Base-by-base conservation (phyloP, 2,797 vertebrate species). In the Fundulus diaphanus region DNA sequence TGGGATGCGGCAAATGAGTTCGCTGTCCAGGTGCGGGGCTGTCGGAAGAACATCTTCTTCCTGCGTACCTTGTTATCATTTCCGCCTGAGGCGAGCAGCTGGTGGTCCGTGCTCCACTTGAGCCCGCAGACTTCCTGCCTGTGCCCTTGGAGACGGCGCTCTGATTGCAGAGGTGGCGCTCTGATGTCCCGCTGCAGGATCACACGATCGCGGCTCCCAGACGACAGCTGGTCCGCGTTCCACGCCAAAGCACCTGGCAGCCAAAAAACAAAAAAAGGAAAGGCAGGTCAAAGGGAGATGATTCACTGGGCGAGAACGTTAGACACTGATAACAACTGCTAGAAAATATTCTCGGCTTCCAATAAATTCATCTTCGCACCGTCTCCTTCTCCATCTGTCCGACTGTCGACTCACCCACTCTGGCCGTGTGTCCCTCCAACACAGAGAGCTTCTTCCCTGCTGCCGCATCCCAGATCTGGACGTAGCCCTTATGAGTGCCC, bases 91-190 rank as follows among this genome's bases (percentile, higher is more conserved):
- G 98, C 98, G 1, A 99, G 94, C 16, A 99, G 96, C 90, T 99
- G 98, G 90, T 99, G 98, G 93, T 99, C 98, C 0, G 98, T 99
- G 89, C 98, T 99, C 98, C 98, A 99, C 73, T 99, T 99, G 54
- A 99, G 96, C 31, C 98, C 98, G 0, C 98, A 99, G 59, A 99
- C 98, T 91, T 99, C 98, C 93, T 99, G 98, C 72, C 98, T 93
- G 92, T 99, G 98, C 46, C 98, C 98, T 89, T 99, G 98, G 29
- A 99, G 96, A 73, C 98, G 95, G n/a, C 98, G 96, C 86, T 99
- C 98, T 0, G 98, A 97, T 93, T 99, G 98, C 52, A 99, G 89
- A 1, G 98, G 98, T 0, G 98, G 98, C 0, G 97, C 97, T 76
- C 98, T 95, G 82, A 99, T 97, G 88, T 99, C 98, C 65, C 98